Evolutionary conservation across 2,888 invertebrate species (phyloP), one percentile per base, ranked within the genome.

Genomic region (Yponomeuta plumbellus): DNA sequence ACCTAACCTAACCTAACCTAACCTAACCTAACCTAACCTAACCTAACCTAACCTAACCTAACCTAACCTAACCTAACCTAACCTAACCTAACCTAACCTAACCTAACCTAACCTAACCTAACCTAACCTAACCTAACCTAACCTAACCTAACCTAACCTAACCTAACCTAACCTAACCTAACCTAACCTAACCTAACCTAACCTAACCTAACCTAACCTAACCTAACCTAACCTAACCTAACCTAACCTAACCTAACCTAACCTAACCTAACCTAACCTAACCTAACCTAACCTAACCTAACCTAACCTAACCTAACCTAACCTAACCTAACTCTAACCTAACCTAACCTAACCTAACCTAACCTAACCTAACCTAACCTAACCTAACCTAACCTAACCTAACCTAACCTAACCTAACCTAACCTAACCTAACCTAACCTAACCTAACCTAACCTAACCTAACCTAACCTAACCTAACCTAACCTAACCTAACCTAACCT

Each of bases 1-100:
- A 70, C 65, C 68, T 66, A 66, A 69, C 69, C 70, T 70, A 70
- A 68, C 70, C 68, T 69, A 71, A 69, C 65, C 57, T 62, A 64
- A n/a, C 52, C 34, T 34, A 34, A 64, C 62, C 62, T 64, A 64
- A 64, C 52, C 64, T 64, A 64, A 59, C 52, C 70, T 70, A 67
- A 69, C 69, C 68, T 68, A 69, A 69, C 68, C 67, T 67, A 67
- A 61, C 66, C 66, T 64, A 66, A 64, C 66, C 66, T 44, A 62
- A 66, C 68, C 67, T 67, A 68, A 67, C 67, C 68, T 67, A 68
- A 67, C 68, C 67, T 67, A 66, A 68, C 67, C 67, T 68, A 67
- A 66, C 66, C 65, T 57, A 65, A 64, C 67, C 65, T 62, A 65
- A 67, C 61, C 67, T 67, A 67, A 67, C 67, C 61, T 61, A 64